phyloP scores from a whole-genome alignment of 2,888 invertebrate species.

The Eustalomyia histrio region DNA sequence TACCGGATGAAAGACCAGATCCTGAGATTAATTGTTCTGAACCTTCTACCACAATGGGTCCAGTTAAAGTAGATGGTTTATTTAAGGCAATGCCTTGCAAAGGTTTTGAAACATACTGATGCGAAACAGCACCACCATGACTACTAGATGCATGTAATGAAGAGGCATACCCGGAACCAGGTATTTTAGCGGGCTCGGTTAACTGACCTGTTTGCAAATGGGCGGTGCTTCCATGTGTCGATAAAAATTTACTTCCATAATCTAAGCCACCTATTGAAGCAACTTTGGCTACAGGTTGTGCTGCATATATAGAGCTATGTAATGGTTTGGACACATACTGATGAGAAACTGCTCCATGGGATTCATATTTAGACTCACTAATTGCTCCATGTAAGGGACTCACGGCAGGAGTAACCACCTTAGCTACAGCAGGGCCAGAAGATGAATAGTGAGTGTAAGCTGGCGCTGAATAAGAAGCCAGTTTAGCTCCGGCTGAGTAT shows the following conservation, averaged over 20 bases:
- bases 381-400: not conserved
- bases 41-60: conserved; percentile 55
- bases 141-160: conserved; percentile 24
- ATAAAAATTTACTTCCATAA: conserved; percentile 51
- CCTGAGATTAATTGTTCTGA: conserved; percentile 42
- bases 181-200: conserved; percentile 27
- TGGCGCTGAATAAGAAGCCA: conserved; percentile 64
- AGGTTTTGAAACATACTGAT: conserved; percentile 70
- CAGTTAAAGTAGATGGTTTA: conserved; percentile 29
- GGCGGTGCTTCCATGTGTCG: conserved; percentile 59
- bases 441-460: conserved; percentile 53
- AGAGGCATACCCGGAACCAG: conserved; percentile 63
- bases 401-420: conserved; percentile 50
- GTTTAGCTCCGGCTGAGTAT: conserved; percentile 37
- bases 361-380: conserved; percentile 30
- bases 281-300: conserved; percentile 47
- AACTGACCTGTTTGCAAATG: conserved; percentile 57
- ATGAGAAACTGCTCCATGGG: conserved; percentile 69
- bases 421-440: conserved; percentile 60
- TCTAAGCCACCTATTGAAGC: conserved; percentile 59
- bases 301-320: conserved; percentile 48
- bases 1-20: conserved; percentile 5
- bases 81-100: conserved; percentile 28
- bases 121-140: conserved; percentile 67
- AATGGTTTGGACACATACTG: conserved; percentile 71